Conservation (phyloP, 2,113 vertebrate species). For the Cryptotis parvus region DNA sequence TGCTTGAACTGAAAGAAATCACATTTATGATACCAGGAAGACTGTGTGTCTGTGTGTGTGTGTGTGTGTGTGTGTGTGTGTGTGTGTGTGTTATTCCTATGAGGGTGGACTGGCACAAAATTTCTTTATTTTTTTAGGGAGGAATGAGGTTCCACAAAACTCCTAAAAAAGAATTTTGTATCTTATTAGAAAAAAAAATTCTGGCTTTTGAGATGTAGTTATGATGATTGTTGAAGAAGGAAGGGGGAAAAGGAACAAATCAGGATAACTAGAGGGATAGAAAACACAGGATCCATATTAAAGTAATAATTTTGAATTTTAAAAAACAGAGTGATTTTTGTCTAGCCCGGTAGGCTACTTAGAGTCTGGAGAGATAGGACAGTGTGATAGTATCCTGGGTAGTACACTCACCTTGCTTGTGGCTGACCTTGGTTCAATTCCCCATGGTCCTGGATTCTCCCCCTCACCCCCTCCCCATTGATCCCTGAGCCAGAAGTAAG, state of each 20-base stretch:
- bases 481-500: too few species aligned
- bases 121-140: neutral
- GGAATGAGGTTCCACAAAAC: neutral
- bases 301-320: neutral
- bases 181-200: neutral
- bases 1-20: slow-evolving; percentile 52
- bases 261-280: neutral
- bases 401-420: too few species aligned
- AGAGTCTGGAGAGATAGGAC: too few species aligned
- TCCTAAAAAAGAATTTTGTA: neutral
- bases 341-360: too few species aligned
- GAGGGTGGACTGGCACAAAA: accelerated
- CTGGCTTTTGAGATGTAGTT: neutral
- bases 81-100: neutral
- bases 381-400: neutral
- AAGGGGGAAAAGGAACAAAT: neutral
- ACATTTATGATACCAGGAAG: slow-evolving; percentile 18
- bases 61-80: too few species aligned
- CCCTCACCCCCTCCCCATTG: too few species aligned
- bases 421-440: neutral
- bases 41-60: neutral
- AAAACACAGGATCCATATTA: neutral
- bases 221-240: neutral
- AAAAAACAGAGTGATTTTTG: neutral
- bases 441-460: too few species aligned